These are phyloP conservation scores for Catocala nupta DNA, from an alignment of 2,888 invertebrate species.

Conservation along the genomic window DNA sequence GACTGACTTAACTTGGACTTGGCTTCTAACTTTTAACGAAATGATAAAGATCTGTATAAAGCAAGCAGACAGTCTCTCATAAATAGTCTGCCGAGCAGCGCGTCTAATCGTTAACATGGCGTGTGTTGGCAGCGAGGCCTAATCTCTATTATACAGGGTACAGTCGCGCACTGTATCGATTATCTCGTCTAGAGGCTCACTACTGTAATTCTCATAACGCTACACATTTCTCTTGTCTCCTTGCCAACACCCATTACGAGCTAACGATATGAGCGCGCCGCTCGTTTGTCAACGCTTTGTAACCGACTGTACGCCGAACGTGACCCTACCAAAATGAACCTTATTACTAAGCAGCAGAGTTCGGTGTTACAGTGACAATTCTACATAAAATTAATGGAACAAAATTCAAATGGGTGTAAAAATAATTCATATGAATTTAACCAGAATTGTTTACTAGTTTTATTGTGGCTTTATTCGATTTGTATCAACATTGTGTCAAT, in stretches of 20 bases:
- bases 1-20: no score
- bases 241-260: constrained; percentile 55
- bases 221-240: constrained; percentile 56
- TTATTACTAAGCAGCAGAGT: constrained; percentile 34
- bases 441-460: constrained; percentile 1
- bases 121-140: constrained; percentile 14
- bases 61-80: background rate
- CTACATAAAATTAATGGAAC: constrained; percentile 35
- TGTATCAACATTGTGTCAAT: background rate
- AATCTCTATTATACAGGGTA: constrained; percentile 15
- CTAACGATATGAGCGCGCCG: constrained; percentile 56
- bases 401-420: constrained; percentile 33
- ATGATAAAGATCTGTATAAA: no score
- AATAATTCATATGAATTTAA: constrained; percentile 26
- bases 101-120: constrained; percentile 1
- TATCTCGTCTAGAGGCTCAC: constrained; percentile 29
- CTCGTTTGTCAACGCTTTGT: constrained; percentile 58
- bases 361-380: constrained; percentile 20
- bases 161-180: constrained; percentile 21
- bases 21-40: no score
- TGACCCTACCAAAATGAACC: constrained; percentile 36
- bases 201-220: constrained; percentile 52
- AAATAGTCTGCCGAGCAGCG: background rate
- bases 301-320: constrained; percentile 47
- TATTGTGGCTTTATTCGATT: background rate